A percentile compares a stretch with the other conserved stretches of the same genome.
phyloP scores from a whole-genome alignment of 2,797 vertebrate genomes.

The Sparidentex hasta region DNA sequence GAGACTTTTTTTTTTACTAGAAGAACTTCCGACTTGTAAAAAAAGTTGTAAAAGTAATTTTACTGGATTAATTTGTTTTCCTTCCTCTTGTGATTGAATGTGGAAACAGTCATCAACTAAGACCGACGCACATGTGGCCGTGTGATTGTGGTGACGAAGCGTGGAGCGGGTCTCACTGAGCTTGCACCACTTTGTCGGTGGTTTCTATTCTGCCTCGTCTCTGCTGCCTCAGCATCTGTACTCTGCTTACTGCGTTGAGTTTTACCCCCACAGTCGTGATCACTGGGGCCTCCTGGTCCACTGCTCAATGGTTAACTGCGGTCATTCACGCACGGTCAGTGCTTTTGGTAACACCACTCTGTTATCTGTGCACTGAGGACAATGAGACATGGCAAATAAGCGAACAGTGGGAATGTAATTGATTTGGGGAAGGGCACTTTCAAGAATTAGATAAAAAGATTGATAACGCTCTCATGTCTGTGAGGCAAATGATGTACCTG shows the following conservation, averaged over 20 bases:
- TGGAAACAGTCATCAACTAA: slow-evolving; percentile 14
- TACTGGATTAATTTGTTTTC: not conserved
- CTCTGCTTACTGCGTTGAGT: slow-evolving; percentile 57
- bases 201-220: slow-evolving; percentile 73
- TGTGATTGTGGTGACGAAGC: slow-evolving; percentile 9
- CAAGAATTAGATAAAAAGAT: not conserved
- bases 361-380: not conserved
- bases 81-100: slow-evolving; percentile 6
- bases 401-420: not conserved
- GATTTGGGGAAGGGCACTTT: not conserved
- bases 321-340: slow-evolving; percentile 26
- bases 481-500: not conserved
- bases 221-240: slow-evolving; percentile 76
- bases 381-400: not conserved
- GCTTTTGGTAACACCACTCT: slow-evolving; percentile 18
- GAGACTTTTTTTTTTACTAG: not conserved
- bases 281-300: slow-evolving; percentile 10
- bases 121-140: not conserved
- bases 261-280: slow-evolving; percentile 33
- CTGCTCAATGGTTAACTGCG: slow-evolving; percentile 24
- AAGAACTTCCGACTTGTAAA: slow-evolving; percentile 2
- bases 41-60: slow-evolving; percentile 4
- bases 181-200: slow-evolving; percentile 29
- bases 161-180: slow-evolving; percentile 12
- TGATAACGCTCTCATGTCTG: not conserved